Conservation (phyloP, 64 coral and sea anemone species). For the Trachythela sp. region DNA sequence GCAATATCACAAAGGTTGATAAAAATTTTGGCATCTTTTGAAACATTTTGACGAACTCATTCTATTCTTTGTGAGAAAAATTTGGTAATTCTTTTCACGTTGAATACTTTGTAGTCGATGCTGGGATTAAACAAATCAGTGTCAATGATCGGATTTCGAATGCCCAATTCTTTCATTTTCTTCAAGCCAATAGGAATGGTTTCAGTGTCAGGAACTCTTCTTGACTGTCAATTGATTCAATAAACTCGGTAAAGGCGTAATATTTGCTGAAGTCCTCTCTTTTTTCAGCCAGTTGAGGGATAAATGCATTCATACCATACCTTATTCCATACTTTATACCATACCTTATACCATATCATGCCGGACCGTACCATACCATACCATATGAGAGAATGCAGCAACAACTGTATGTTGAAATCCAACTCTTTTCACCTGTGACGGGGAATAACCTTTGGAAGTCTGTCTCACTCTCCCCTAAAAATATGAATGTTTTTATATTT, state of each 20-base stretch:
- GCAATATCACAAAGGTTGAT: constrained; percentile 49
- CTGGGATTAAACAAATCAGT: constrained; percentile 7
- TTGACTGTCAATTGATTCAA: background rate
- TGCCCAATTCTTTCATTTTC: constrained; percentile 36
- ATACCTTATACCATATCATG: too few relatives aligned
- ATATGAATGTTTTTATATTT: too few relatives aligned
- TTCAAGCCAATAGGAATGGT: constrained; percentile 19
- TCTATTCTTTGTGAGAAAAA: constrained; percentile 11
- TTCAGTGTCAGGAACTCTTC: background rate
- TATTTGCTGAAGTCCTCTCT: constrained; percentile 63
- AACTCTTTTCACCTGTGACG: constrained; percentile 52
- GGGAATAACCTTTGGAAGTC: too few relatives aligned
- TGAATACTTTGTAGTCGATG: constrained; percentile 32
- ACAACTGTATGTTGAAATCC: constrained; percentile 75
- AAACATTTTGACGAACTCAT: background rate
- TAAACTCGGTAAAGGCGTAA: constrained; percentile 72
- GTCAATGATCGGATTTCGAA: constrained; percentile 47
- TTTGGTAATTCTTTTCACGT: background rate
- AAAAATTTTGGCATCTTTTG: constrained; percentile 44
- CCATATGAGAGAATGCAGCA: constrained; percentile 76
- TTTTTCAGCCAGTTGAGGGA: constrained; percentile 41
- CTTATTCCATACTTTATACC: too few relatives aligned
- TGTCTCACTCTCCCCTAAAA: too few relatives aligned
- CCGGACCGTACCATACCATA: too few relatives aligned
- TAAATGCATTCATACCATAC: constrained; percentile 62